Conservation (phyloP, 1,140 invertebrate species). For the Ridgeia piscesae region DNA sequence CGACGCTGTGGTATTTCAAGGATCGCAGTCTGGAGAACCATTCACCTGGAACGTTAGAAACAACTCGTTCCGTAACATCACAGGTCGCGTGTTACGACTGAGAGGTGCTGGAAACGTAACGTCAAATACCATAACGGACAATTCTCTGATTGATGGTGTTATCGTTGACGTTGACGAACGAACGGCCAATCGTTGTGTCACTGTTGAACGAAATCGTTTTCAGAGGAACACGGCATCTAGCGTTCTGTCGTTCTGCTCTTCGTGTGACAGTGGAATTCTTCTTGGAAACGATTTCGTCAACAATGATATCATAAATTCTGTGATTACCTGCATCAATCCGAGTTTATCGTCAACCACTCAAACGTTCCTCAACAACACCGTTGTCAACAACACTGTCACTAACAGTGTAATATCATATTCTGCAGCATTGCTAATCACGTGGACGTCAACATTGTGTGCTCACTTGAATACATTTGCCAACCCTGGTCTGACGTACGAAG, state of each 20-base stretch:
- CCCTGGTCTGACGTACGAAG: neutral
- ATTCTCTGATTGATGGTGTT: neutral
- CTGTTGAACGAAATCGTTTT: neutral
- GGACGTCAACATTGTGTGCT: neutral
- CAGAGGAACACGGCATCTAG: neutral
- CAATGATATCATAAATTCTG: neutral
- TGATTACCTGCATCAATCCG: neutral
- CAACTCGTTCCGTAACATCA: neutral
- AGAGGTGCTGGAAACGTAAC: neutral
- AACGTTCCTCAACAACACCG: neutral
- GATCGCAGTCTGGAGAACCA: neutral
- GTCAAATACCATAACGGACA: neutral
- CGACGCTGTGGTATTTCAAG: neutral
- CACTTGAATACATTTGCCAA: neutral
- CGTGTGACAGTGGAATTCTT: neutral
- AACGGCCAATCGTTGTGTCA: neutral
- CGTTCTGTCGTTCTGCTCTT: neutral
- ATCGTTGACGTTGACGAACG: neutral
- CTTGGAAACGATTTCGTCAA: neutral
- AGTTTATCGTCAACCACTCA: neutral
- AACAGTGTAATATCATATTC: neutral
- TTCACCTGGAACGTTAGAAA: neutral
- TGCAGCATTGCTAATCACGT: neutral
- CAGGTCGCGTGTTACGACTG: neutral
- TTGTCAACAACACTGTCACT: neutral